A percentile compares a stretch with the other conserved stretches of the same genome.
Evolutionary conservation across 1,140 invertebrate species (phyloP).

Genomic region (Cotesia chilonis): DNA sequence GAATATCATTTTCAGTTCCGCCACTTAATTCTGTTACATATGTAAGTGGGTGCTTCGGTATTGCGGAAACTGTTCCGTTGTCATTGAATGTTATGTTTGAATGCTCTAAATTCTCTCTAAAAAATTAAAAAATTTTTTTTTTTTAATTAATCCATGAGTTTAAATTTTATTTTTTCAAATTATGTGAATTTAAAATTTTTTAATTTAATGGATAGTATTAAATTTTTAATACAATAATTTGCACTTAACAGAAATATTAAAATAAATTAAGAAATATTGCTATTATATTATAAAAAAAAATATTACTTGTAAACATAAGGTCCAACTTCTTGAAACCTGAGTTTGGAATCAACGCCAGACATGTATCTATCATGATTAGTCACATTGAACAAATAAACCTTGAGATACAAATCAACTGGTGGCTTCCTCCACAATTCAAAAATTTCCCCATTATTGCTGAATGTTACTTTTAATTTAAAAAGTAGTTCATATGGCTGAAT

Average conservation of each 20-base stretch:
- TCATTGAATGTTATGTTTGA: constrained; percentile 76
- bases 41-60: constrained; percentile 74
- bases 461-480: constrained; percentile 78
- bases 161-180: background rate
- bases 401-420: constrained; percentile 83
- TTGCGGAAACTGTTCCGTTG: constrained; percentile 76
- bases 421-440: constrained; percentile 87
- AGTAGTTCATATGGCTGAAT: constrained; percentile 77
- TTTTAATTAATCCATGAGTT: background rate
- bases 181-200: too few relatives aligned
- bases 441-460: constrained; percentile 78
- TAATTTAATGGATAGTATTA: too few relatives aligned
- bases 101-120: constrained; percentile 76
- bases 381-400: constrained; percentile 88
- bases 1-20: constrained; percentile 77
- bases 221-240: too few relatives aligned
- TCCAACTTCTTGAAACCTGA: constrained; percentile 82
- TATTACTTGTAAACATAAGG: constrained; percentile 90
- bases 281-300: background rate
- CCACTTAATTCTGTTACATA: constrained; percentile 77
- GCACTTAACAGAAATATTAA: too few relatives aligned
- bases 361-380: constrained; percentile 86
- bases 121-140: constrained; percentile 39
- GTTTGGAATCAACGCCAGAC: constrained; percentile 73
- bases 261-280: too few relatives aligned